Evolutionary conservation across 2,113 vertebrate genomes (phyloP), one percentile per base, ranked within the genome.

Genomic region (Oncorhynchus kisutch): DNA sequence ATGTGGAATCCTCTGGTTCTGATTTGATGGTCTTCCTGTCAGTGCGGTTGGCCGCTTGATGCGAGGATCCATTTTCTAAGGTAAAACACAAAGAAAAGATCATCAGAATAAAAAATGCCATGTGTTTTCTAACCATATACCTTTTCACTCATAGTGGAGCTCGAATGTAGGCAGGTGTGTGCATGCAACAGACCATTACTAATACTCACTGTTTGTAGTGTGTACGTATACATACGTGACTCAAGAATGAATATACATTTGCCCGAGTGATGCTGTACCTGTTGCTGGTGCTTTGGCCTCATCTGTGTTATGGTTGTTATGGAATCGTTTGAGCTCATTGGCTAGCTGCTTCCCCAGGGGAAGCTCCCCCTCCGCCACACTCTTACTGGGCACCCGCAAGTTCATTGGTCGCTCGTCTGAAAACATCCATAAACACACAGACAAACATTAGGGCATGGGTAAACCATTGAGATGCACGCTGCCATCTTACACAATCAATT

Each of bases 1-100:
- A 98, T 97, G 95, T 97, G 87, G 96, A 94, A 88, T 99, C 97
- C 91, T 99, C 96, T 7, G 97, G 96, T 86, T 99, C 97, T 88
- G 96, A 95, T 92, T 99, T 99, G 90, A 98, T 96, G 84, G 93
- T 94, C 84, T 96, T 98, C 90, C 95, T 95, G 82, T 98, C 96
- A 9, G 95, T 78, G 86, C 85, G 93, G 86, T 90, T 92, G 71
- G 95, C 91, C 84, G 93, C 91, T 18, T 95, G 95, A 83, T 96
- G 96, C 86, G 95, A 95, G 72, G 94, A 95, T 76, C 96, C 96
- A 79, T 92, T 96, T 91, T 96, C 96, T 97, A 73, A 1, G 13
- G 66, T 60, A 29, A 6, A 20, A 79, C 78, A 4, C 29, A 80
- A 13, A 67, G 60, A 14, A 72, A 78, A 18, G 4, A 3, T 45